Percentiles rank a stretch among this genome's conserved stretches.
phyloP scores from a whole-genome alignment of 2,888 invertebrate genomes.

The Meta bourneti region DNA sequence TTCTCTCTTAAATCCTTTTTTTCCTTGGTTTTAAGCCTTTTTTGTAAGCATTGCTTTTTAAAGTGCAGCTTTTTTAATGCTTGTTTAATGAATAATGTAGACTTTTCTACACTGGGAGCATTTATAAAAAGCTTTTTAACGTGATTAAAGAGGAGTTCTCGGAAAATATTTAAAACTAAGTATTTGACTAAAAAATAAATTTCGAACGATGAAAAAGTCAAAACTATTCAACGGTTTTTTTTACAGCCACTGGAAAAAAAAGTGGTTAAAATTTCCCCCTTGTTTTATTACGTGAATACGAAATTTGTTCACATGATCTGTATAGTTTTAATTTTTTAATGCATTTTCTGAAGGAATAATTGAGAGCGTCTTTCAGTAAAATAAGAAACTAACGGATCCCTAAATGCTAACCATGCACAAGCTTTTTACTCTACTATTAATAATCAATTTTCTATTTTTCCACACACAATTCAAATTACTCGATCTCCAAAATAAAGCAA shows the following conservation, averaged over 20 bases:
- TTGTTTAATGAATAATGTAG: constrained; percentile 1
- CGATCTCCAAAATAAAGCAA: no score
- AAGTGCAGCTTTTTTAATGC: background rate
- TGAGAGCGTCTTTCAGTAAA: background rate
- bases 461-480: no score
- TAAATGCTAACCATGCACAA: no score
- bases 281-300: background rate
- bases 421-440: no score
- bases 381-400: background rate
- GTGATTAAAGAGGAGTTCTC: background rate
- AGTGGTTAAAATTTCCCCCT: background rate
- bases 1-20: background rate
- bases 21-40: background rate
- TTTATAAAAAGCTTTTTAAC: background rate
- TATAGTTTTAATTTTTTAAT: background rate
- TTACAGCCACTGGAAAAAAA: background rate
- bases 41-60: background rate
- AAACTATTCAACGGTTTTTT: background rate
- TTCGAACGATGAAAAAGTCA: background rate
- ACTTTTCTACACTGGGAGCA: background rate
- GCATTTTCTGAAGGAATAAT: background rate
- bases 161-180: background rate
- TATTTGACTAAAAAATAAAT: background rate
- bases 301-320: background rate
- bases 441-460: no score